Conservation (phyloP, 1,140 invertebrate species). For the Copidosoma floridanum region DNA sequence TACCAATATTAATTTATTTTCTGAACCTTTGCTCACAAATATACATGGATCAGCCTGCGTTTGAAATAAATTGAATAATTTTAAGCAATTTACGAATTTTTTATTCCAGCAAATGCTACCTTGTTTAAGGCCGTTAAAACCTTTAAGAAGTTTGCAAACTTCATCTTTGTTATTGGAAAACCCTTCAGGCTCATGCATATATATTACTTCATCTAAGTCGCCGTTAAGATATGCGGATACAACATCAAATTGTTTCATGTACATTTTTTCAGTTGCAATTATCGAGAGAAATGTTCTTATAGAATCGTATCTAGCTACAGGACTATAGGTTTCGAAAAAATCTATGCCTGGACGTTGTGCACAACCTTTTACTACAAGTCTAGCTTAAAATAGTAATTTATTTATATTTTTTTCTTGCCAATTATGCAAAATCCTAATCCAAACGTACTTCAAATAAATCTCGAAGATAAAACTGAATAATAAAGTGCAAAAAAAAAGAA, state of each 20-base stretch:
- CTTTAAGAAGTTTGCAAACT: conserved; percentile 33
- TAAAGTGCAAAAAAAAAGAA: no score
- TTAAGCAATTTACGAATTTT: conserved; percentile 20
- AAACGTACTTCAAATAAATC: no score
- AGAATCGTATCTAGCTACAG: conserved; percentile 29
- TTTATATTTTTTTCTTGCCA: no score
- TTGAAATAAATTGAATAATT: no score
- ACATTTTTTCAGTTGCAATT: conserved; percentile 51
- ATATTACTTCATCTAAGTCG: conserved; percentile 22
- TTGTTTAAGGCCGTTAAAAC: conserved; percentile 42
- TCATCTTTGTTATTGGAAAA: background rate
- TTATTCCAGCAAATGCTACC: conserved; percentile 26
- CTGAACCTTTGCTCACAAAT: no score
- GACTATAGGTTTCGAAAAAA: conserved; percentile 40
- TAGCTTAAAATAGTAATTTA: conserved; percentile 45
- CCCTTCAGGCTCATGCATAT: conserved; percentile 6
- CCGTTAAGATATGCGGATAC: conserved; percentile 46
- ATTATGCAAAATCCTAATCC: no score
- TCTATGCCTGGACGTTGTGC: conserved; percentile 44
- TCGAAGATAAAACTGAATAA: no score
- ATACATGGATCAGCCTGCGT: no score
- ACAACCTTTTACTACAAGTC: conserved; percentile 51
- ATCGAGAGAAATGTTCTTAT: conserved; percentile 46
- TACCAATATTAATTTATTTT: no score
- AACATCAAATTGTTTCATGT: conserved; percentile 45